phyloP scores from a whole-genome alignment of 2,113 vertebrate species.

The Bubo bubo region DNA sequence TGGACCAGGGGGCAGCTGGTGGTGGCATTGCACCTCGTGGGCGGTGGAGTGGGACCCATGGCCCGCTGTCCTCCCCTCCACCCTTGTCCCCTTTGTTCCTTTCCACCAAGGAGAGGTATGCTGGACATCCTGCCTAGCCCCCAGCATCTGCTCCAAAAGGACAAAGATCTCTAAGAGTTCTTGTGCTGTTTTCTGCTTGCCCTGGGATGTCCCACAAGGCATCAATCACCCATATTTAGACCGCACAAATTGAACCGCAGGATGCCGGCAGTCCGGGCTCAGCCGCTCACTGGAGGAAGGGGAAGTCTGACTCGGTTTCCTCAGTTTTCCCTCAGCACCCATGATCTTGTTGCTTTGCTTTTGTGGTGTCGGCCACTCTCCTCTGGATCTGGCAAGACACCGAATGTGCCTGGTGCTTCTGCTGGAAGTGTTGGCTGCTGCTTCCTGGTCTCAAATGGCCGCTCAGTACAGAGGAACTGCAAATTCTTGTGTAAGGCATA shows the following conservation, averaged over 20 bases:
- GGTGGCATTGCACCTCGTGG: fast-evolving
- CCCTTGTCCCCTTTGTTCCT: neutral
- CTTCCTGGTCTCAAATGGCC: neutral
- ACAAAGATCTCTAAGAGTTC: neutral
- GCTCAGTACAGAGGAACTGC: neutral
- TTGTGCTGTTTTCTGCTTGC: neutral
- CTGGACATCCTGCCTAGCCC: neutral
- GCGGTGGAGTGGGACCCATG: neutral
- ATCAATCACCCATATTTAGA: neutral
- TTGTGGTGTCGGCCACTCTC: neutral
- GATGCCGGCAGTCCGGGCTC: neutral
- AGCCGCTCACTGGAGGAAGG: neutral
- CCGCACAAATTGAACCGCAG: neutral
- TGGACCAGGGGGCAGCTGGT: neutral
- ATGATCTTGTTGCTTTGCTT: neutral
- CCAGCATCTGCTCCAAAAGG: neutral
- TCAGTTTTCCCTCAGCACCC: constrained; percentile 17
- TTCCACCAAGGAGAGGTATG: neutral
- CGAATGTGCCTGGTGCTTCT: neutral
- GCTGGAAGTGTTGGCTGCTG: neutral
- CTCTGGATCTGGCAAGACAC: neutral
- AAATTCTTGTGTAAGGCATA: neutral
- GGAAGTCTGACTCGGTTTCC: constrained; percentile 41
- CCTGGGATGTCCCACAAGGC: neutral
- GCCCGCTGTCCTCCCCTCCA: neutral